A percentile compares a stretch with the other conserved stretches of the same genome.
Evolutionary conservation across 2,113 vertebrate species (phyloP).

Genomic region (Percopsis transmontana): DNA sequence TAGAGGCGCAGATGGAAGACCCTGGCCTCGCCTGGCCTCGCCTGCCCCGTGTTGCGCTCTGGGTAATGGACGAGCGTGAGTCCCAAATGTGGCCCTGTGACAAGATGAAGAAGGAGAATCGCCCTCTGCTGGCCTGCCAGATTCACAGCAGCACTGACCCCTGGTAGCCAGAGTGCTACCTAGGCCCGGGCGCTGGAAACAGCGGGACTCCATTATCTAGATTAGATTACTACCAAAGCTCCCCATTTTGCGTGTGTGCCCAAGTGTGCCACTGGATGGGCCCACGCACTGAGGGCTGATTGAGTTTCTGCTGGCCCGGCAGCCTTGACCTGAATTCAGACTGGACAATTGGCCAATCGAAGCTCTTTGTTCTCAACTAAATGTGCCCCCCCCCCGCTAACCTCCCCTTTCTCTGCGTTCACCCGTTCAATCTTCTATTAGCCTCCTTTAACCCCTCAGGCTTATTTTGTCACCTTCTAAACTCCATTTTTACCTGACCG

Average conservation of each 20-base stretch:
- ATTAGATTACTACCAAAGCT: conserved; percentile 69
- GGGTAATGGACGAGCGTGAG: conserved; percentile 55
- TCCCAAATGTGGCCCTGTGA: conserved; percentile 29
- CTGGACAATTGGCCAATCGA: conserved; percentile 34
- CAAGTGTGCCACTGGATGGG: conserved; percentile 40
- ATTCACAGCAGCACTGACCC: conserved; percentile 59
- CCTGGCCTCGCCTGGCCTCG: conserved; percentile 23
- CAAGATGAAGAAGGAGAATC: conserved; percentile 51
- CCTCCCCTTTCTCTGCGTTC: conserved; percentile 15
- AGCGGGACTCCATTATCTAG: conserved; percentile 70
- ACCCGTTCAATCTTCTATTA: neutral
- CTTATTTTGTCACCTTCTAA: neutral
- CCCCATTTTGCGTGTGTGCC: conserved; percentile 53
- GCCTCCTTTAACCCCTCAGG: neutral
- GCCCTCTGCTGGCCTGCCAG: conserved; percentile 39
- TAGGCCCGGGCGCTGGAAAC: conserved; percentile 31
- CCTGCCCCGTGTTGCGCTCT: conserved; percentile 20
- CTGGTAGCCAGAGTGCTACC: neutral
- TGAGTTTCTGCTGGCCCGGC: conserved; percentile 34
- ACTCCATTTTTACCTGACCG: neutral
- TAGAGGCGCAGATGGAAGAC: conserved; percentile 39
- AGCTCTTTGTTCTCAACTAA: conserved; percentile 25
- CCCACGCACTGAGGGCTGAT: conserved; percentile 48
- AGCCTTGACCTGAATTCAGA: conserved; percentile 35
- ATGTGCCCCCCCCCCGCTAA: conserved; percentile 28